A percentile compares a stretch with the other conserved stretches of the same genome.
Evolutionary conservation across 2,888 invertebrate species (phyloP).

Genomic region (Linnaemya tessellans): DNA sequence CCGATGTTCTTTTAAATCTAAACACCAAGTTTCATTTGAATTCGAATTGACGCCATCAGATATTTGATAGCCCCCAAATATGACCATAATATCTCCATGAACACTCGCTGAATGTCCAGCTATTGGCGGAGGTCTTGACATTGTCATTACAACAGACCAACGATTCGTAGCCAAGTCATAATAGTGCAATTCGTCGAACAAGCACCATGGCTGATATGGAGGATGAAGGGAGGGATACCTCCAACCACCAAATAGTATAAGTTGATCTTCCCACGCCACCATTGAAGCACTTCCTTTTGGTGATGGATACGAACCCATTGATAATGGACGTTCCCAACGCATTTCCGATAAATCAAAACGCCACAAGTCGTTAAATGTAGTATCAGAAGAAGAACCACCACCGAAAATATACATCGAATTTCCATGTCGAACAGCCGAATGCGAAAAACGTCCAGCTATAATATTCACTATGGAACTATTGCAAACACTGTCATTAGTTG

Average conservation of each 20-base stretch:
- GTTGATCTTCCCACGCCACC: conserved; percentile 92
- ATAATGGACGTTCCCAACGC: conserved; percentile 92
- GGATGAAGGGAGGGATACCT: conserved; percentile 95
- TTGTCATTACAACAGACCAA: conserved; percentile 85
- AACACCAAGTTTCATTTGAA: conserved; percentile 95
- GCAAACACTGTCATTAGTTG: conserved; percentile 82
- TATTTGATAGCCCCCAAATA: conserved; percentile 89
- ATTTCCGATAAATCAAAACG: conserved; percentile 93
- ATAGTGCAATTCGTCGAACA: conserved; percentile 96
- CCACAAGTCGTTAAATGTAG: conserved; percentile 99
- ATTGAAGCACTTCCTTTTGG: conserved; percentile 98
- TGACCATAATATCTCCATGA: conserved; percentile 91
- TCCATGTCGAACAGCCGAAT: conserved; percentile 92
- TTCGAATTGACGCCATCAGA: conserved; percentile 84
- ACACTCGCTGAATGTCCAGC: conserved; percentile 97
- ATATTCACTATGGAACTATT: conserved; percentile 84
- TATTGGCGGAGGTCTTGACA: conserved; percentile 84
- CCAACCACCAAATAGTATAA: conserved; percentile 97
- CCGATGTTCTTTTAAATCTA: conserved; percentile 89
- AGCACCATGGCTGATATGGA: conserved; percentile 91
- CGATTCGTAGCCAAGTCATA: conserved; percentile 92
- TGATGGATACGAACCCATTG: conserved; percentile 92
- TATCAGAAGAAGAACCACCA: conserved; percentile 96
- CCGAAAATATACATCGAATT: conserved; percentile 98
- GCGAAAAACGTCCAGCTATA: conserved; percentile 96